Evolutionary conservation across 2,113 vertebrate species (phyloP), one percentile per base, ranked within the genome.

Genomic region (Rousettus leschenaultii): DNA sequence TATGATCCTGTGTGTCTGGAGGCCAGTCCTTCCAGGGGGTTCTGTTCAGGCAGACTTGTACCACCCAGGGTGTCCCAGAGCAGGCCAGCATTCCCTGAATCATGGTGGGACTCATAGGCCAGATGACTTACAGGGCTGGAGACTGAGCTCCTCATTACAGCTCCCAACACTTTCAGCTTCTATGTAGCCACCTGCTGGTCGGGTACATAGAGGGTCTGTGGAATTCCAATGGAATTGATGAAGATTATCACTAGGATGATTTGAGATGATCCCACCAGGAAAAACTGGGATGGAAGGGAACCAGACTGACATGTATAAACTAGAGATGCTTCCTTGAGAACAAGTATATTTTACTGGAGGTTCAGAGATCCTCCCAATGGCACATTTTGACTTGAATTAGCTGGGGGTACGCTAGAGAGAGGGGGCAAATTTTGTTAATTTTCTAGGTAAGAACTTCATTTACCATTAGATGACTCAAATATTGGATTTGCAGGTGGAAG

Each of bases 401-500:
- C 38, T 57, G 7, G 28, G 28, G 59, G 13, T 28, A 79, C 30
- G 35, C 18, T 38, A 43, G 55, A 22, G 11, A 15, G 15, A 26
- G 16, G 51, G 14, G 48, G 12, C 6, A 74, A 18, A 8, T 68
- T 91, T 70, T 59, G 30, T 43, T 74, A 43, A 84, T 89, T 83
- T 91, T 86, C 88, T 95, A 75, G 65, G 16, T 51, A 38, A 87
- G 18, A 59, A 43, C 35, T 84, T 94, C 68, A 80, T 43, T 96
- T 88, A n/a, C 73, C 35, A 78, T 14, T 61, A 38, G 86, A 70
- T 51, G 7, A 5, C 9, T 75, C 53, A n/a, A 51, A 89, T 14
- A 84, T 51, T 59, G 40, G 40, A 28, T 85, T 75, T 84, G 12
- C 35, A 93, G n/a, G 57, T n/a, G 86, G 35, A 79, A 65, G 43